A percentile compares a stretch with the other conserved stretches of the same genome.
Conservation (phyloP, 2,113 vertebrate species). For the Ia io region DNA sequence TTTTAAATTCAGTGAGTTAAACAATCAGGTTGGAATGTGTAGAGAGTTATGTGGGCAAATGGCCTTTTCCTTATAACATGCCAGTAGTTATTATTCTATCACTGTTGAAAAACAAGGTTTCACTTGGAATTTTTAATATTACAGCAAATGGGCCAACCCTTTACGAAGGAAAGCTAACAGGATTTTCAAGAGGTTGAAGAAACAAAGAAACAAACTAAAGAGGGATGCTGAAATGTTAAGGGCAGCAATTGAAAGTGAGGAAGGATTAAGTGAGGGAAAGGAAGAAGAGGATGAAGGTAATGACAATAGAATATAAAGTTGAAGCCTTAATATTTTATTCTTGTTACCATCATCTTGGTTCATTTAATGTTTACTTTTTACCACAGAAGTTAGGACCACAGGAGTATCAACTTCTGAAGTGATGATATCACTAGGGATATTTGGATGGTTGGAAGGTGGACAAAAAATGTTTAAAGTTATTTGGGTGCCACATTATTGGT, state of each 20-base stretch:
- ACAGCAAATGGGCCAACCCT: conserved; percentile 59
- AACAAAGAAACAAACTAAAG: not conserved
- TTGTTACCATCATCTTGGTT: not conserved
- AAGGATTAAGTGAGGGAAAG: not conserved
- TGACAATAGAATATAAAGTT: not conserved
- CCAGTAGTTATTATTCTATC: not conserved
- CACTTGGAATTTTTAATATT: conserved; percentile 69
- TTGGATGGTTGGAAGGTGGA: conserved; percentile 7
- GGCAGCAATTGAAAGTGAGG: not conserved
- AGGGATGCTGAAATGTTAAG: fast-evolving
- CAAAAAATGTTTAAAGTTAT: not conserved
- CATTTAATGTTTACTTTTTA: not conserved
- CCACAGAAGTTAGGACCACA: not conserved
- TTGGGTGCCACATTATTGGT: conserved; percentile 23
- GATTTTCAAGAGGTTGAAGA: not conserved
- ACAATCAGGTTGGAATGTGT: not conserved
- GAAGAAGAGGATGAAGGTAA: not conserved
- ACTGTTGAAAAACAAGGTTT: conserved; percentile 47
- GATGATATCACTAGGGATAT: not conserved
- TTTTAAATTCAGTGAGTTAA: conserved; percentile 10
- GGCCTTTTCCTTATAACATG: not conserved
- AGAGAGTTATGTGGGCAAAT: not conserved
- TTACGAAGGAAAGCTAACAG: conserved; percentile 24
- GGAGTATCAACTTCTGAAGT: not conserved
- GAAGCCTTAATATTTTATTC: not conserved